Conservation (phyloP, 2,888 invertebrate genomes). For the Belgica antarctica region DNA sequence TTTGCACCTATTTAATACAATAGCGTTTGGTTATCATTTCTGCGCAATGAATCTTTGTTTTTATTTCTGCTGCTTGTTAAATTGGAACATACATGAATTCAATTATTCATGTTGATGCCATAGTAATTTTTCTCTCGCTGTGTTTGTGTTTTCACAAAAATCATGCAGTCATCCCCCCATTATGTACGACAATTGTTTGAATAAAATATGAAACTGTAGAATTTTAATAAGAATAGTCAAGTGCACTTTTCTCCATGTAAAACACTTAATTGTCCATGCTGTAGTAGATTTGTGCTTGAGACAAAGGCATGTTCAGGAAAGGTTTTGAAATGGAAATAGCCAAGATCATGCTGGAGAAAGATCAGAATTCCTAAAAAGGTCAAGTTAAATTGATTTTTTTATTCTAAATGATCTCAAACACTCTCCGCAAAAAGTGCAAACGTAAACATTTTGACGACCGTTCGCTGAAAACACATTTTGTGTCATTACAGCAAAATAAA, state of each 20-base stretch:
- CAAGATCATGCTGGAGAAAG: no score
- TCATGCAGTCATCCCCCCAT: no score
- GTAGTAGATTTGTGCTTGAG: background rate
- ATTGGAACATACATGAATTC: background rate
- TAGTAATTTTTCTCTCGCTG: background rate
- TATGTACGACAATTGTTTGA: background rate
- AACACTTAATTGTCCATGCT: background rate
- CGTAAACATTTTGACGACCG: no score
- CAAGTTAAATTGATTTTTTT: no score
- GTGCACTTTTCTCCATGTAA: conserved; percentile 6
- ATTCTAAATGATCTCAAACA: no score
- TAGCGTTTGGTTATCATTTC: conserved; percentile 5
- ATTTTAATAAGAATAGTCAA: background rate
- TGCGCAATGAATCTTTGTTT: conserved; percentile 1
- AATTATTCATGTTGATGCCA: background rate
- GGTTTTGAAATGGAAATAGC: no score
- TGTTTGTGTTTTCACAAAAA: background rate
- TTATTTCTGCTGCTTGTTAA: background rate
- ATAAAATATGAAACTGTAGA: background rate
- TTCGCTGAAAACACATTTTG: no score
- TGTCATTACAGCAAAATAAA: no score
- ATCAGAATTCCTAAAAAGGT: no score
- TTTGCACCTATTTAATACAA: background rate
- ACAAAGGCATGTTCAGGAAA: background rate
- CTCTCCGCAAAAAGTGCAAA: no score